Base-by-base conservation (phyloP, 2,113 vertebrate species). In the Chloropsis cyanopogon region DNA sequence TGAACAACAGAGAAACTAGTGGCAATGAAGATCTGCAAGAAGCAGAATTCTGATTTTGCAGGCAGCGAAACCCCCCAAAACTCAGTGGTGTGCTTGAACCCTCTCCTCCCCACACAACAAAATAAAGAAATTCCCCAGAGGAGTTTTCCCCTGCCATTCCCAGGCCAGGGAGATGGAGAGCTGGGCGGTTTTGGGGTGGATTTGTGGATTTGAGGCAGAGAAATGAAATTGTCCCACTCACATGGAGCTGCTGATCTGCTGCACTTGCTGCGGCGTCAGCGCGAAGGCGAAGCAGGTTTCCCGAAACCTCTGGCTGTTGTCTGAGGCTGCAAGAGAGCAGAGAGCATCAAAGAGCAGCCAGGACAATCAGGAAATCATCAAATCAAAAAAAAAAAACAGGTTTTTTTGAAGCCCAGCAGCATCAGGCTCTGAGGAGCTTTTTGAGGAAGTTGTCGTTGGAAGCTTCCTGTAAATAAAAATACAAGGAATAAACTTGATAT, bases 201-300 rank as follows among this genome's bases (percentile, higher is more conserved):
- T n/a, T n/a, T n/a, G n/a, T n/a, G n/a, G n/a, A n/a, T n/a, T n/a
- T n/a, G n/a, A n/a, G n/a, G n/a, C n/a, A n/a, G n/a, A n/a, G n/a
- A n/a, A n/a, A n/a, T n/a, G n/a, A n/a, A n/a, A n/a, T n/a, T n/a
- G n/a, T n/a, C n/a, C n/a, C n/a, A 92, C 70, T 99, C 98, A 99
- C 99, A 99, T 99, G 15, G 99, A 99, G 89, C 99, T 99, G 98
- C 99, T 99, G 98, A 99, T 99, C 84, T 99, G 99, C 96, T 99
- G 99, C 96, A 99, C 99, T 97, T 99, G 99, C 92, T 99, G 99
- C 25, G 99, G 99, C 44, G 99, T 99, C 98, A 99, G 98, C 37
- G 99, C 99, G 91, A 99, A 99, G 11, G 99, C 99, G 84, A 99
- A 99, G 98, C 99, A 99, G 44, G 99, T 99, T 98, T 99, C 99